Evolutionary conservation across 2,888 invertebrate species (phyloP).

Genomic region (Noctua janthe): DNA sequence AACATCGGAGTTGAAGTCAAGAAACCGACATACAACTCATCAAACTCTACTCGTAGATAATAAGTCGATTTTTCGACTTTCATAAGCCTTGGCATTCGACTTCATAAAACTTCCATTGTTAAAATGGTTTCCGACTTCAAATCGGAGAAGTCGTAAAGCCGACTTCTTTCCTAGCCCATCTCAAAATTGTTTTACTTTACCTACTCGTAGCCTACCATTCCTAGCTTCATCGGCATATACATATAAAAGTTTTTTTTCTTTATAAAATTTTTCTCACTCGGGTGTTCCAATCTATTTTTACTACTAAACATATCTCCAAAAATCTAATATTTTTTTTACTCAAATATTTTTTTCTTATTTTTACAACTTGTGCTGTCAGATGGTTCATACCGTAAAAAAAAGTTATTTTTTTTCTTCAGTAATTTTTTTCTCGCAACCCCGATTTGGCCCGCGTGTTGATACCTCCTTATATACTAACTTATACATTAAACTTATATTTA

Average conservation of each 20-base stretch:
- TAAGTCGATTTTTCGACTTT: slow-evolving; percentile 51
- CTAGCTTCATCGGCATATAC: slow-evolving; percentile 65
- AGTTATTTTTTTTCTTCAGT: slow-evolving; percentile 51
- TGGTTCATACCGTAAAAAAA: slow-evolving; percentile 79
- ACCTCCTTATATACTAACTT: slow-evolving; percentile 74
- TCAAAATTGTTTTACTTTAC: slow-evolving; percentile 59
- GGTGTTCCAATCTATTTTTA: slow-evolving; percentile 72
- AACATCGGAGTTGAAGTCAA: slow-evolving; percentile 52
- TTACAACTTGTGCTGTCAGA: slow-evolving; percentile 81
- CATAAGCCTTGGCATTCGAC: slow-evolving; percentile 36
- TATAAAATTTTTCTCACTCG: slow-evolving; percentile 71
- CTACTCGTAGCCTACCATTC: slow-evolving; percentile 61
- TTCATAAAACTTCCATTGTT: slow-evolving; percentile 47
- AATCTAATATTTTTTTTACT: slow-evolving; percentile 82
- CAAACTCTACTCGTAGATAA: slow-evolving; percentile 56
- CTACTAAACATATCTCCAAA: slow-evolving; percentile 90
- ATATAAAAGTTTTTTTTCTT: slow-evolving; percentile 68
- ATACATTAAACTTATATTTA: slow-evolving; percentile 68
- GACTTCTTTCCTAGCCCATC: slow-evolving; percentile 58
- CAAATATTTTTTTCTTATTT: slow-evolving; percentile 79
- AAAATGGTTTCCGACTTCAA: slow-evolving; percentile 60
- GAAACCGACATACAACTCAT: slow-evolving; percentile 47
- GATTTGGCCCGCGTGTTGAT: slow-evolving; percentile 88
- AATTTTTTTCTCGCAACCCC: slow-evolving; percentile 77
- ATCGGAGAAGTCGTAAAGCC: slow-evolving; percentile 64